Conservation (phyloP, 2,797 vertebrate genomes). For the Gobio occitaniae region DNA sequence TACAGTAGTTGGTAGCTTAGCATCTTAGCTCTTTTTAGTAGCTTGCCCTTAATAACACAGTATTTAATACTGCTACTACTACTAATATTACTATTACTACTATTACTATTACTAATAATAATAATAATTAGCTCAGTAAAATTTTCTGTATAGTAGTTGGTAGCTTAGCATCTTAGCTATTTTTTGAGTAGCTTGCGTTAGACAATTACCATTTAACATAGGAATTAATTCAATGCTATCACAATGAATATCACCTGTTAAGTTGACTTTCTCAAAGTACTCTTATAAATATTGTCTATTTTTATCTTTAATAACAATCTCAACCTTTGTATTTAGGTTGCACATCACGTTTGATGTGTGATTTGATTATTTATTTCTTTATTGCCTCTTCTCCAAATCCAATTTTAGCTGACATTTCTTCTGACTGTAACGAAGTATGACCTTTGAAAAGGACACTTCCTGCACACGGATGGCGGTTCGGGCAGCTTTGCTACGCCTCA, state of each 20-base stretch:
- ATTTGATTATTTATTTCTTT: conserved; percentile 56
- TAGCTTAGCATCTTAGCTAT: neutral
- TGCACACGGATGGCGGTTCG: conserved; percentile 28
- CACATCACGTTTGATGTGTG: conserved; percentile 47
- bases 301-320: conserved; percentile 28
- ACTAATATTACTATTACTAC: too few relatives aligned
- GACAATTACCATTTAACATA: neutral
- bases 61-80: neutral
- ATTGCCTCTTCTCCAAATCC: conserved; percentile 55
- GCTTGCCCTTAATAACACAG: neutral
- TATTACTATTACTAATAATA: too few relatives aligned
- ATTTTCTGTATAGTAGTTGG: neutral
- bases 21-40: neutral
- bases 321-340: conserved; percentile 32
- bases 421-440: conserved; percentile 58
- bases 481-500: neutral
- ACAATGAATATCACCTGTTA: neutral
- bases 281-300: conserved; percentile 18
- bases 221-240: neutral
- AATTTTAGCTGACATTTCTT: conserved; percentile 66
- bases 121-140: neutral
- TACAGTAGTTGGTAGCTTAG: neutral
- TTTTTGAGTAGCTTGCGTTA: neutral
- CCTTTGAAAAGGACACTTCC: conserved; percentile 66
- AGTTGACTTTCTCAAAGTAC: neutral